Evolutionary conservation across 2,888 invertebrate species (phyloP).

Genomic region (Aquatica leii): DNA sequence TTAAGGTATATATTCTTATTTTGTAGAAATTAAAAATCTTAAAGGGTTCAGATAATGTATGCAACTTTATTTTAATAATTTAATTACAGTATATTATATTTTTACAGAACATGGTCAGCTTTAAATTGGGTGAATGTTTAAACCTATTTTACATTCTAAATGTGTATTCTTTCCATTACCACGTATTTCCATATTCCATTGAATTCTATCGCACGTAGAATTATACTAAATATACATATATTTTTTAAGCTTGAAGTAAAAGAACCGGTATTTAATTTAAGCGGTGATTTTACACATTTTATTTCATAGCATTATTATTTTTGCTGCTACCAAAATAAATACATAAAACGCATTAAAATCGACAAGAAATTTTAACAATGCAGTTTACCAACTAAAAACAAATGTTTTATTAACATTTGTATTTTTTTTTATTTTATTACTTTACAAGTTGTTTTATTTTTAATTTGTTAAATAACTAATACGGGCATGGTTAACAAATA

Average conservation of each 20-base stretch:
- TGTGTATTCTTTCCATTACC: constrained; percentile 8
- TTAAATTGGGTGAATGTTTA: neutral
- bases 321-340: neutral
- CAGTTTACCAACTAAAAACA: no score
- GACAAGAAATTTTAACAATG: no score
- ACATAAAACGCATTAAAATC: no score
- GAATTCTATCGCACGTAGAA: constrained; percentile 8
- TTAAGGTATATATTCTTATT: no score
- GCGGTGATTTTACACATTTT: neutral
- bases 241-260: neutral
- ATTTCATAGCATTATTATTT: neutral
- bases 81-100: neutral
- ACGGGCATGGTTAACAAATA: no score
- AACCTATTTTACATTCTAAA: neutral
- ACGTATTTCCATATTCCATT: constrained; percentile 12
- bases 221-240: constrained; percentile 8
- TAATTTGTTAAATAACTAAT: no score
- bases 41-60: no score
- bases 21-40: no score
- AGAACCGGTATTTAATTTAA: neutral
- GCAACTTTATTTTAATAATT: no score
- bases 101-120: constrained; percentile 9
- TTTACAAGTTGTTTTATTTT: no score
- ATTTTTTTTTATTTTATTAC: no score
- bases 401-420: no score